phyloP scores from a whole-genome alignment of 2,797 vertebrate genomes.

The Lateolabrax maculatus region DNA sequence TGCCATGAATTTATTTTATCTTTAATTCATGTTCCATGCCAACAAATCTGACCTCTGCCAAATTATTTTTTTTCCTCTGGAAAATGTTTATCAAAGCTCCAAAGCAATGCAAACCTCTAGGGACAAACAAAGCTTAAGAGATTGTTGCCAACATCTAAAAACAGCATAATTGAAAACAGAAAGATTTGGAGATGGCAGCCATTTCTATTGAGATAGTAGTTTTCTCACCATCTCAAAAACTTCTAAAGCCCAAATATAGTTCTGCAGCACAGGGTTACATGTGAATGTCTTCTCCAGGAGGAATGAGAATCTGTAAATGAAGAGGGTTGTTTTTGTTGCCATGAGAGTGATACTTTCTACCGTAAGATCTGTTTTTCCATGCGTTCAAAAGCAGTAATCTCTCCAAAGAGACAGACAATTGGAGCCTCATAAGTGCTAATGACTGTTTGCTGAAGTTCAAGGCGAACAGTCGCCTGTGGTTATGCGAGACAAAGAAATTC shows the following conservation, averaged over 20 bases:
- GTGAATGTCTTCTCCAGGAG: constrained; percentile 34
- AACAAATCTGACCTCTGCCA: constrained; percentile 53
- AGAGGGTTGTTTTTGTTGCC: constrained; percentile 26
- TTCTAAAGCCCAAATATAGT: constrained; percentile 69
- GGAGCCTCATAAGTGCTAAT: constrained; percentile 71
- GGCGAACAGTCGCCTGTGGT: constrained; percentile 57
- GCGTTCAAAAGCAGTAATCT: constrained; percentile 69
- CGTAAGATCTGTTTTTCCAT: constrained; percentile 38
- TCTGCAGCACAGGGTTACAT: constrained; percentile 40
- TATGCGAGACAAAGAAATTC: constrained; percentile 43
- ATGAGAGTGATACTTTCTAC: constrained; percentile 38
- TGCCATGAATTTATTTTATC: constrained; percentile 16
- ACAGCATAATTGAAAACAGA: constrained; percentile 59
- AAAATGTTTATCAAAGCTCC: constrained; percentile 53
- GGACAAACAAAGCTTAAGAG: constrained; percentile 57
- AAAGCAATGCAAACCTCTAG: constrained; percentile 63
- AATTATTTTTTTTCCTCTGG: constrained; percentile 37
- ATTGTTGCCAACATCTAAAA: constrained; percentile 76
- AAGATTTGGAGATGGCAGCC: constrained; percentile 21
- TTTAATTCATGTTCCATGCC: constrained; percentile 28
- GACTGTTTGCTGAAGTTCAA: constrained; percentile 73
- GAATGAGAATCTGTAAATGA: constrained; percentile 58
- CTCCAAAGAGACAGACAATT: constrained; percentile 62
- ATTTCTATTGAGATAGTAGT: constrained; percentile 47
- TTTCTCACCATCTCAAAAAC: constrained; percentile 64